phyloP scores from a whole-genome alignment of 2,888 invertebrate species.

The Morpho achilles region DNA sequence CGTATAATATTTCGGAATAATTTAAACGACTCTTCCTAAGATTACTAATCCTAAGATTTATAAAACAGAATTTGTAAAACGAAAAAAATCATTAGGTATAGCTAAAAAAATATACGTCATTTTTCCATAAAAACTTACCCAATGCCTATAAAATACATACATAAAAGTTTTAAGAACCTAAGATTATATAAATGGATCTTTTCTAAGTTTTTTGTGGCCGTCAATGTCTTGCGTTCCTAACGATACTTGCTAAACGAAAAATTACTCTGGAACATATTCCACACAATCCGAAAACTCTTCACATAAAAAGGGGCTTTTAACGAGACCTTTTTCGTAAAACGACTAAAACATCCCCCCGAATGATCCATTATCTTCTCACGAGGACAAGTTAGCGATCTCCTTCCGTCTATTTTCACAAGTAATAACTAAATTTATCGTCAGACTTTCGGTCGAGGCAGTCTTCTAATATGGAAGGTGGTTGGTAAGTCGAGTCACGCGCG shows the following conservation, averaged over 20 bases:
- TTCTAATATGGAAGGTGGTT: slow-evolving; percentile 67
- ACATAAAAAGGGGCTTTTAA: slow-evolving; percentile 74
- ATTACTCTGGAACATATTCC: slow-evolving; percentile 49
- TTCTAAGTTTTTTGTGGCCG: slow-evolving; percentile 26
- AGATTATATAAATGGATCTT: slow-evolving; percentile 26
- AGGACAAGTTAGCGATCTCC: slow-evolving; percentile 78
- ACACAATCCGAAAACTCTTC: slow-evolving; percentile 64
- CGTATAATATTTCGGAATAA: too few relatives aligned
- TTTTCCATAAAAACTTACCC: neutral
- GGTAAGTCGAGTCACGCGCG: slow-evolving; percentile 60
- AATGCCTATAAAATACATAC: slow-evolving; percentile 11
- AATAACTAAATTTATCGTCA: slow-evolving; percentile 79
- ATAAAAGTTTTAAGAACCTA: slow-evolving; percentile 23
- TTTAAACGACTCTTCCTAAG: too few relatives aligned
- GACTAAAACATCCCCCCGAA: slow-evolving; percentile 72
- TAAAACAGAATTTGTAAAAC: too few relatives aligned
- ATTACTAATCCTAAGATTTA: too few relatives aligned
- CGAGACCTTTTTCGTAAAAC: slow-evolving; percentile 68
- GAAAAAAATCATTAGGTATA: slow-evolving; percentile 15
- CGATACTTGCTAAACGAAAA: slow-evolving; percentile 53
- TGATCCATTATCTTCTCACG: slow-evolving; percentile 77
- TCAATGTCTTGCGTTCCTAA: slow-evolving; percentile 29
- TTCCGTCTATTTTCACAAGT: slow-evolving; percentile 79
- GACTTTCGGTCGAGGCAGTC: slow-evolving; percentile 67
- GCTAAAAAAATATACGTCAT: slow-evolving; percentile 42